These are phyloP conservation scores for Phortica variegata DNA, from an alignment of 1,140 invertebrate species.

Conservation along the genomic window DNA sequence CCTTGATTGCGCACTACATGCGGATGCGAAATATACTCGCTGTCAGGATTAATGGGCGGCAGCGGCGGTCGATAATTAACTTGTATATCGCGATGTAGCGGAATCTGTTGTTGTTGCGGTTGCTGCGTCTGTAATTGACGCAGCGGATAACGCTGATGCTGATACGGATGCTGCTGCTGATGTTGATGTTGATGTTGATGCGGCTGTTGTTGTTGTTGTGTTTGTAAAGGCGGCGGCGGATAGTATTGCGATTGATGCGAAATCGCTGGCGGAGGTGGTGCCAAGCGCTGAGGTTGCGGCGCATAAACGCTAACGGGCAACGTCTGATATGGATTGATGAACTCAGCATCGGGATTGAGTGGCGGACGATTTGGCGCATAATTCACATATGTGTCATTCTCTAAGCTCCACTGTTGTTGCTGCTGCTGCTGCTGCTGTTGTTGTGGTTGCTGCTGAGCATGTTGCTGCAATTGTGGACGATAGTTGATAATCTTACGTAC, in stretches of 20 bases:
- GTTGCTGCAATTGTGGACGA: slow-evolving; percentile 22
- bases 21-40: slow-evolving; percentile 47
- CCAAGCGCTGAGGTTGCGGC: slow-evolving; percentile 30
- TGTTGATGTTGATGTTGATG: neutral
- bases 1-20: slow-evolving; percentile 13
- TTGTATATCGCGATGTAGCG: slow-evolving; percentile 57
- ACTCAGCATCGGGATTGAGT: slow-evolving; percentile 71
- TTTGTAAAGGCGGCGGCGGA: slow-evolving; percentile 17
- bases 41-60: slow-evolving; percentile 61
- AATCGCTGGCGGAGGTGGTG: slow-evolving; percentile 28
- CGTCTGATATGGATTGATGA: slow-evolving; percentile 56
- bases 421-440: slow-evolving; percentile 54
- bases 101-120: slow-evolving; percentile 34
- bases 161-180: no score
- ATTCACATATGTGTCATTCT: slow-evolving; percentile 66
- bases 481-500: slow-evolving; percentile 28
- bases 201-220: slow-evolving; percentile 5
- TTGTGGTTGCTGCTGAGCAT: slow-evolving; percentile 39
- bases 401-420: slow-evolving; percentile 57
- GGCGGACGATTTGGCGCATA: slow-evolving; percentile 62
- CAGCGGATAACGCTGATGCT: slow-evolving; percentile 17
- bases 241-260: slow-evolving; percentile 48
- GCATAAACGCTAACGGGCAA: slow-evolving; percentile 10
- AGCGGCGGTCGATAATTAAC: slow-evolving; percentile 61
- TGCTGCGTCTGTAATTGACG: slow-evolving; percentile 38